phyloP scores from a whole-genome alignment of 2,797 vertebrate species.

The Lagocephalus sceleratus region DNA sequence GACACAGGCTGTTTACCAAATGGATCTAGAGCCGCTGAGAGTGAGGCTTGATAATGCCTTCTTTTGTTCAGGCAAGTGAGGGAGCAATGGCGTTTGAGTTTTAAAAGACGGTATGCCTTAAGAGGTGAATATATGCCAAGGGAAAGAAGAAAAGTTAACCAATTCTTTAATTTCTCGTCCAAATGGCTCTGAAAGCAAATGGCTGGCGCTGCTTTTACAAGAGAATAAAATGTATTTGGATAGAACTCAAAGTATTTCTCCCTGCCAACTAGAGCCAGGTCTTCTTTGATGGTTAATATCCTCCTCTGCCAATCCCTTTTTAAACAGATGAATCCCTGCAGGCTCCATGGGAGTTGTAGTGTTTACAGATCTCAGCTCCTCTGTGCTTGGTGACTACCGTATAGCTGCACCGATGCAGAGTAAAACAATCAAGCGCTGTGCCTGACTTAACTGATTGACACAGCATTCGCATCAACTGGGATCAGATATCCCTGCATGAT shows the following conservation, averaged over 20 bases:
- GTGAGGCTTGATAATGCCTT: slow-evolving; percentile 67
- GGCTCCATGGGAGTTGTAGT: slow-evolving; percentile 30
- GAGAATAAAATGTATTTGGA: slow-evolving; percentile 37
- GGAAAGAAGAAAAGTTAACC: slow-evolving; percentile 32
- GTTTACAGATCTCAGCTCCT: slow-evolving; percentile 56
- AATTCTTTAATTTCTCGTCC: slow-evolving; percentile 39
- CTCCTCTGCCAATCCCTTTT: slow-evolving; percentile 39
- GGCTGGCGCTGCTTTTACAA: slow-evolving; percentile 8
- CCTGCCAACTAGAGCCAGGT: slow-evolving; percentile 20
- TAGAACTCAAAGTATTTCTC: slow-evolving; percentile 24
- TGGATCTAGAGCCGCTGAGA: slow-evolving; percentile 69
- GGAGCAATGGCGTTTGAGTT: slow-evolving; percentile 56
- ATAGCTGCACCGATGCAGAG: slow-evolving; percentile 41
- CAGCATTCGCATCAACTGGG: slow-evolving; percentile 46
- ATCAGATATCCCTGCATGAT: slow-evolving; percentile 46
- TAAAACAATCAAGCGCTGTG: slow-evolving; percentile 48
- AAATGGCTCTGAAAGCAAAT: slow-evolving; percentile 33
- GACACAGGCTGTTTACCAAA: slow-evolving; percentile 78
- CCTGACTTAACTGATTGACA: slow-evolving; percentile 60
- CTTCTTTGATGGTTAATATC: slow-evolving; percentile 42
- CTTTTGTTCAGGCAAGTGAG: slow-evolving; percentile 65
- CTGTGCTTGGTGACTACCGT: slow-evolving; percentile 39
- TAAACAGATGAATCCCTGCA: slow-evolving; percentile 40
- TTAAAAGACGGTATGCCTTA: slow-evolving; percentile 56
- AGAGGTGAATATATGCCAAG: slow-evolving; percentile 40